phyloP scores from a whole-genome alignment of 2,113 vertebrate species.

The Gallinago media region DNA sequence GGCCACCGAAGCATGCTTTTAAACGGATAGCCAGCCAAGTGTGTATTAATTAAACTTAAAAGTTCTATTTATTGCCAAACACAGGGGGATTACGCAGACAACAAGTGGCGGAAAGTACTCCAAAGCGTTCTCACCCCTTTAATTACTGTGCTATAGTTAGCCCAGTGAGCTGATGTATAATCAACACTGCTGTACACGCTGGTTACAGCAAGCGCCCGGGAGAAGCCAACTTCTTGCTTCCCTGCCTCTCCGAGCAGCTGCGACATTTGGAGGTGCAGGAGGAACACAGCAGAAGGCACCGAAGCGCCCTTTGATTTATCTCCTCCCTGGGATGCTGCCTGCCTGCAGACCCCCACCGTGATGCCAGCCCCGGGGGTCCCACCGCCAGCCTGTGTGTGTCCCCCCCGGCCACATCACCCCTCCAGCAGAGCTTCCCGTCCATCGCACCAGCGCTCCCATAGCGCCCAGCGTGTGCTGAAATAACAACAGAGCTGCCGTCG shows the following conservation, averaged over 20 bases:
- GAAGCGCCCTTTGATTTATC: neutral
- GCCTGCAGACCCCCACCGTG: neutral
- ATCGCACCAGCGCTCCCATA: neutral
- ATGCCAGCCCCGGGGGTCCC: rapidly evolving
- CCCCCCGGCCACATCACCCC: too few relatives aligned
- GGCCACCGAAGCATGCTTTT: slow-evolving; percentile 56
- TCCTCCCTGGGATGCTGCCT: neutral
- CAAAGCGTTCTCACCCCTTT: slow-evolving; percentile 79
- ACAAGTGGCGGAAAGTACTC: slow-evolving; percentile 78
- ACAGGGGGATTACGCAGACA: slow-evolving; percentile 74
- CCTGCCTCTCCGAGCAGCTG: neutral
- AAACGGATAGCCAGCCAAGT: slow-evolving; percentile 76
- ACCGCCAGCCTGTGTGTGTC: rapidly evolving
- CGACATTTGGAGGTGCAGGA: neutral
- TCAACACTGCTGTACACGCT: slow-evolving; percentile 59
- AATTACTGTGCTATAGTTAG: slow-evolving; percentile 81
- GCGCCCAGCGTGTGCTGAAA: rapidly evolving
- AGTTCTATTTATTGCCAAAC: slow-evolving; percentile 81
- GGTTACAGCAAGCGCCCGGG: slow-evolving; percentile 26
- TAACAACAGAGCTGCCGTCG: neutral
- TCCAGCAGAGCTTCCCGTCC: neutral
- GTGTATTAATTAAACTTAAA: slow-evolving; percentile 82
- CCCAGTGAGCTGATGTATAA: slow-evolving; percentile 71
- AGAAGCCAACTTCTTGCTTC: slow-evolving; percentile 40
- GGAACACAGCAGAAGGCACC: neutral